Evolutionary conservation across 2,797 vertebrate species (phyloP).

Genomic region (Columba guinea): DNA sequence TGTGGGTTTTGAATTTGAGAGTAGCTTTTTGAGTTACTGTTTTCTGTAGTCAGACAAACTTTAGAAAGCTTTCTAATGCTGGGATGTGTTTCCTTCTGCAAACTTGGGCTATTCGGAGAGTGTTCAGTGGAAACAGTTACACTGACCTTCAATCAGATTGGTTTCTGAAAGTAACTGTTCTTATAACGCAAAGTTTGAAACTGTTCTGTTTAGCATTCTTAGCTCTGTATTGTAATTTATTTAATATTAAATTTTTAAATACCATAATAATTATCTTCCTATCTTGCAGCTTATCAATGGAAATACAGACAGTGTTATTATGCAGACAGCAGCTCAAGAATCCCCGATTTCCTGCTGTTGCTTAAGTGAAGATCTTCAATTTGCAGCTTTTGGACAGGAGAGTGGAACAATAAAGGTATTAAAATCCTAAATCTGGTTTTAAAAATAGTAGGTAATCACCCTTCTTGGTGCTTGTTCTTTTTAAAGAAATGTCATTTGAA

Average conservation of each 20-base stretch:
- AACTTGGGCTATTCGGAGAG: neutral
- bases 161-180: neutral
- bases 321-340: constrained; percentile 80
- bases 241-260: neutral
- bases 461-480: neutral
- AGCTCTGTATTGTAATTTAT: neutral
- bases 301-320: constrained; percentile 77
- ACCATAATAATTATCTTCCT: neutral
- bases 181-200: neutral
- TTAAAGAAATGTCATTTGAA: neutral
- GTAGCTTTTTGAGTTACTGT: neutral
- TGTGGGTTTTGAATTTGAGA: neutral
- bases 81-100: neutral
- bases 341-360: constrained; percentile 87
- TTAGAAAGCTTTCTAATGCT: neutral
- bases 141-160: neutral
- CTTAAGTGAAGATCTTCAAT: constrained; percentile 77
- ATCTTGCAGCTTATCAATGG: constrained; percentile 84
- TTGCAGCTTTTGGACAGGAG: constrained; percentile 82
- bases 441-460: neutral
- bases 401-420: constrained; percentile 84
- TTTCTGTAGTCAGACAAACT: neutral
- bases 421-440: neutral
- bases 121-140: neutral
- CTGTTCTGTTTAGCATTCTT: neutral